Evolutionary conservation across 2,797 vertebrate species (phyloP).

Genomic region (Mastacembelus armatus): DNA sequence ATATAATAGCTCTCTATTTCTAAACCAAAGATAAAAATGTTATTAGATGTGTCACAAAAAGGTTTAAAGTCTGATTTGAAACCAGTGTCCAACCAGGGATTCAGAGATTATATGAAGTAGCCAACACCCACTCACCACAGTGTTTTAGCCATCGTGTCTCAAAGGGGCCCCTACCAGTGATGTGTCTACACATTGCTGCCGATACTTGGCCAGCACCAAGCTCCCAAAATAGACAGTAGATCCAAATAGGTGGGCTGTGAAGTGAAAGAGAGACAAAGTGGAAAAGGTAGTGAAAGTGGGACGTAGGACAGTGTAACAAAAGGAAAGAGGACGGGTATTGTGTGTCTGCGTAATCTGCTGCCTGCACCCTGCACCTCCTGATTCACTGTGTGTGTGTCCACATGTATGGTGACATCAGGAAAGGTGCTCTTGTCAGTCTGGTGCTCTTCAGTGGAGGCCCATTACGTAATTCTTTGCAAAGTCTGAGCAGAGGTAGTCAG

Average conservation of each 20-base stretch:
- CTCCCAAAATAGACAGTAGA: constrained; percentile 74
- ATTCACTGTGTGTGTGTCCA: constrained; percentile 31
- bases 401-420: constrained; percentile 53
- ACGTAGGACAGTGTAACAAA: constrained; percentile 47
- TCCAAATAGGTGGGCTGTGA: constrained; percentile 71
- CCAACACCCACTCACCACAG: constrained; percentile 43
- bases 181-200: constrained; percentile 71
- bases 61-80: constrained; percentile 23
- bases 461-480: constrained; percentile 78
- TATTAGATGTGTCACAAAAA: constrained; percentile 21
- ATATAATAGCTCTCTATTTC: background rate
- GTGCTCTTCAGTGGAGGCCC: constrained; percentile 50
- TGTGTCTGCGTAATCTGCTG: constrained; percentile 60
- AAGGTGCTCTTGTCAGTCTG: constrained; percentile 62
- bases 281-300: constrained; percentile 46
- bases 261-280: constrained; percentile 43
- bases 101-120: constrained; percentile 44
- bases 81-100: constrained; percentile 12
- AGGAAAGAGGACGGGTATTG: constrained; percentile 37
- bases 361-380: constrained; percentile 20
- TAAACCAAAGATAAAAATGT: constrained; percentile 4
- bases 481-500: constrained; percentile 64
- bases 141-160: constrained; percentile 68
- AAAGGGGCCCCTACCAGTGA: constrained; percentile 54
- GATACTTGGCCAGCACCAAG: constrained; percentile 59